These are phyloP conservation scores for Brachionus asplanchnoidis DNA, from an alignment of 1,140 invertebrate genomes.

Conservation along the genomic window DNA sequence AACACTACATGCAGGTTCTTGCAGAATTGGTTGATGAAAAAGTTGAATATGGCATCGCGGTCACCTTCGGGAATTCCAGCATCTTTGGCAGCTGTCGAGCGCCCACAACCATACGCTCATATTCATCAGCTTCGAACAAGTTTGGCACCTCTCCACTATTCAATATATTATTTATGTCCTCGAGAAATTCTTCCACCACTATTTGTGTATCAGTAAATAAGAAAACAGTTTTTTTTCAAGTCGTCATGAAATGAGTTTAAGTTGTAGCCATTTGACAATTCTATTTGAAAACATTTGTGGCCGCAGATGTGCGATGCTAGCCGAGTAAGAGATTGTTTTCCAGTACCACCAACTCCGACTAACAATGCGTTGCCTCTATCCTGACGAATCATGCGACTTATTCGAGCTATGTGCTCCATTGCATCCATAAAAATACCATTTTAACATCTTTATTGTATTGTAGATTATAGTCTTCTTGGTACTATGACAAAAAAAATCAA, in stretches of 20 bases:
- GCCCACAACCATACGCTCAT: constrained; percentile 72
- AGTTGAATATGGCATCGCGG: constrained; percentile 69
- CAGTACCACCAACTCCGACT: constrained; percentile 58
- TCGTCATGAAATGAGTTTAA: constrained; percentile 72
- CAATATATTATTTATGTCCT: constrained; percentile 79
- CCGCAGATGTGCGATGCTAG: constrained; percentile 55
- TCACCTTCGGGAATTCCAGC: constrained; percentile 65
- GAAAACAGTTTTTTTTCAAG: constrained; percentile 62
- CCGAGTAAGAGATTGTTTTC: constrained; percentile 58
- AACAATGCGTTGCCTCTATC: constrained; percentile 56
- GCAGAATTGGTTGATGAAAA: constrained; percentile 57
- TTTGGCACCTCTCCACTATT: constrained; percentile 58
- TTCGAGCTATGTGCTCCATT: constrained; percentile 56
- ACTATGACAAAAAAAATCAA: background rate
- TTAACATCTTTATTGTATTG: constrained; percentile 44
- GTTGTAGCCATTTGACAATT: constrained; percentile 75
- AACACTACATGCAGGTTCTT: constrained; percentile 58
- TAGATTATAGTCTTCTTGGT: constrained; percentile 42
- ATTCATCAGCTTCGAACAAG: constrained; percentile 69
- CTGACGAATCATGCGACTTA: constrained; percentile 56
- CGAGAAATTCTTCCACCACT: constrained; percentile 73
- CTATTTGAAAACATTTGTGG: constrained; percentile 76
- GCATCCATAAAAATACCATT: constrained; percentile 58
- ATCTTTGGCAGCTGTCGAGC: constrained; percentile 65
- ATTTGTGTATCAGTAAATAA: constrained; percentile 61